Conservation (phyloP, 2,888 invertebrate genomes). For the Andrena praecox region DNA sequence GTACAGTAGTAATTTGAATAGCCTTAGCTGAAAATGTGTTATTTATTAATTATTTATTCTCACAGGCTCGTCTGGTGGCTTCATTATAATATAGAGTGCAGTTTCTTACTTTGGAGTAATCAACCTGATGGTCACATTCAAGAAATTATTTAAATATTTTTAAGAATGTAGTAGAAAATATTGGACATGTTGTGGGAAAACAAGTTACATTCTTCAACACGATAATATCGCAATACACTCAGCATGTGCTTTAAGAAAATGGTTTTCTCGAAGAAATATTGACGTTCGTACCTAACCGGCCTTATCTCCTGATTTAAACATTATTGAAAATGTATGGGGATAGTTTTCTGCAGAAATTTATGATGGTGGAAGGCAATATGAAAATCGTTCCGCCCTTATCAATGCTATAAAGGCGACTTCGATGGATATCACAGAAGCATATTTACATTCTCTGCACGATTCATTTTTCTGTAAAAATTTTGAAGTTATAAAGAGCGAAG, state of each 20-base stretch:
- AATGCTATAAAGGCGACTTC: not conserved
- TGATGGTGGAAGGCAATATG: not conserved
- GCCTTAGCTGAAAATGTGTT: too few species aligned
- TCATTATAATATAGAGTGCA: not conserved
- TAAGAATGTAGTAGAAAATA: not conserved
- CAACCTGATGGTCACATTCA: not conserved
- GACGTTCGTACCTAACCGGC: not conserved
- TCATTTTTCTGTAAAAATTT: not conserved
- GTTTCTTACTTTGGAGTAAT: not conserved
- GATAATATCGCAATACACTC: not conserved
- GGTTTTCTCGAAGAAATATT: not conserved
- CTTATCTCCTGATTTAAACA: not conserved
- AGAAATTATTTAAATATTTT: not conserved
- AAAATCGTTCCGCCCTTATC: not conserved
- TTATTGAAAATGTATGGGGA: conserved; percentile 5
- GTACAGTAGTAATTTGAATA: too few species aligned
- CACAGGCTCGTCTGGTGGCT: not conserved
- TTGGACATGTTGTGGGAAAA: not conserved
- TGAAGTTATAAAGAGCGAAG: not conserved
- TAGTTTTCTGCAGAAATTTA: not conserved
- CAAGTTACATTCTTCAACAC: too few species aligned
- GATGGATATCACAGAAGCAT: not conserved
- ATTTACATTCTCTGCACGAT: not conserved
- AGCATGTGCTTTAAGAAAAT: not conserved
- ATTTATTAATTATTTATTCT: too few species aligned